Percentiles rank a stretch among this genome's conserved stretches.
Conservation (phyloP, 2,888 invertebrate genomes). For the Barypeithes pellucidus region DNA sequence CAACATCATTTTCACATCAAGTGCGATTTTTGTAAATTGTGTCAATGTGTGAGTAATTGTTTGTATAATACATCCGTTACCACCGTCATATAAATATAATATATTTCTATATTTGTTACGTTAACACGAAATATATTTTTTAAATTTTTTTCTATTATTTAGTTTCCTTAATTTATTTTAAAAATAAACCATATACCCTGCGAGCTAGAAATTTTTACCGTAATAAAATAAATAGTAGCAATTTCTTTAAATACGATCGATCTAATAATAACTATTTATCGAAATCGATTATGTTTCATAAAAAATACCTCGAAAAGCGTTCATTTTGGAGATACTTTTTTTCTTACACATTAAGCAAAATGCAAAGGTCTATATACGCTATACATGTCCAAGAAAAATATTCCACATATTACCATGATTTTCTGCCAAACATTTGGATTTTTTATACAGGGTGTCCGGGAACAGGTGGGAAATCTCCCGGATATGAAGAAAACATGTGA, state of each 20-base stretch:
- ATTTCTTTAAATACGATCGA: background rate
- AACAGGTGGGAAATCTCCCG: too few species aligned
- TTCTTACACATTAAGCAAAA: background rate
- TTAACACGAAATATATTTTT: constrained; percentile 47
- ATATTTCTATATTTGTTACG: constrained; percentile 52
- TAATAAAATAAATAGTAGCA: constrained; percentile 28
- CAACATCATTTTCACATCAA: constrained; percentile 42
- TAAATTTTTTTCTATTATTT: constrained; percentile 23
- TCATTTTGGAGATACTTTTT: background rate
- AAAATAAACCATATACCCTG: constrained; percentile 48
- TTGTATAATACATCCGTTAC: constrained; percentile 39
- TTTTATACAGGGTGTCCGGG: too few species aligned
- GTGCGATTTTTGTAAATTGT: constrained; percentile 47
- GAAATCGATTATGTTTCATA: background rate
- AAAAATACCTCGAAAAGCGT: background rate
- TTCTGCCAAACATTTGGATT: background rate
- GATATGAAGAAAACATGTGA: too few species aligned
- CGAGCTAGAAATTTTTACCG: constrained; percentile 41
- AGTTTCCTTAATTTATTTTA: constrained; percentile 25
- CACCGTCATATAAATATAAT: constrained; percentile 47
- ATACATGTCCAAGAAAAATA: background rate
- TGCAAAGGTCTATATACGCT: background rate
- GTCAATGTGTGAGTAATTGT: constrained; percentile 23
- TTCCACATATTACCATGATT: background rate
- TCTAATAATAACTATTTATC: background rate